A percentile compares a stretch with the other conserved stretches of the same genome.
These are phyloP conservation scores for Coleophora flavipennella DNA, from an alignment of 2,888 invertebrate species.

Conservation along the genomic window DNA sequence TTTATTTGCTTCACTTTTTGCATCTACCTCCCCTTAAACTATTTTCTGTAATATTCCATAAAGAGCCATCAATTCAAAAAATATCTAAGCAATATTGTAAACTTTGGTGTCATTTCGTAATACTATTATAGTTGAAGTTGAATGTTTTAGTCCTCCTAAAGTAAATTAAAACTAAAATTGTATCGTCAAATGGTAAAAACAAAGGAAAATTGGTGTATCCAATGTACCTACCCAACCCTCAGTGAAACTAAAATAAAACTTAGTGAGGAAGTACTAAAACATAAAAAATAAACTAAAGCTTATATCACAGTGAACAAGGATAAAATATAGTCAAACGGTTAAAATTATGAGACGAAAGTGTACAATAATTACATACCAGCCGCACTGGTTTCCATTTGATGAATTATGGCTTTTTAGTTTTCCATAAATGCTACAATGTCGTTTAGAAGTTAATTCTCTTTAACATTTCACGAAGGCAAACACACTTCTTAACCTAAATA, in stretches of 20 bases:
- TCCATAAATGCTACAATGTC: no score
- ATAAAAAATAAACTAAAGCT: slow-evolving; percentile 20
- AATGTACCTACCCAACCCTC: not conserved
- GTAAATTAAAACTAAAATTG: slow-evolving; percentile 31
- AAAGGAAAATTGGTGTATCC: slow-evolving; percentile 21
- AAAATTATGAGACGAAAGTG: slow-evolving; percentile 2
- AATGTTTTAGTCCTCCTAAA: slow-evolving; percentile 39
- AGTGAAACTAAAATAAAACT: slow-evolving; percentile 4
- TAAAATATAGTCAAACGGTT: slow-evolving; percentile 12
- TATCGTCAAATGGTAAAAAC: slow-evolving; percentile 52
- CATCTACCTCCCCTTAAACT: no score
- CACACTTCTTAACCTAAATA: slow-evolving; percentile 54
- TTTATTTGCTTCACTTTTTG: no score
- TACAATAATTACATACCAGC: not conserved
- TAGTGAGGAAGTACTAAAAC: slow-evolving; percentile 28
- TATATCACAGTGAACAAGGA: slow-evolving; percentile 16
- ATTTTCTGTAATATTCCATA: not conserved
- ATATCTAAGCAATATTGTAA: no score
- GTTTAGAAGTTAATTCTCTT: slow-evolving; percentile 23
- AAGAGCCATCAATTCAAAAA: not conserved
- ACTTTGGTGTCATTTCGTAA: no score
- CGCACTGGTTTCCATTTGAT: no score
- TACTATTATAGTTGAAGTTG: slow-evolving; percentile 14
- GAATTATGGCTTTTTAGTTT: no score
- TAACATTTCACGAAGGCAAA: slow-evolving; percentile 64